Conservation (phyloP, 2,888 invertebrate species). For the Darwinula stevensoni region DNA sequence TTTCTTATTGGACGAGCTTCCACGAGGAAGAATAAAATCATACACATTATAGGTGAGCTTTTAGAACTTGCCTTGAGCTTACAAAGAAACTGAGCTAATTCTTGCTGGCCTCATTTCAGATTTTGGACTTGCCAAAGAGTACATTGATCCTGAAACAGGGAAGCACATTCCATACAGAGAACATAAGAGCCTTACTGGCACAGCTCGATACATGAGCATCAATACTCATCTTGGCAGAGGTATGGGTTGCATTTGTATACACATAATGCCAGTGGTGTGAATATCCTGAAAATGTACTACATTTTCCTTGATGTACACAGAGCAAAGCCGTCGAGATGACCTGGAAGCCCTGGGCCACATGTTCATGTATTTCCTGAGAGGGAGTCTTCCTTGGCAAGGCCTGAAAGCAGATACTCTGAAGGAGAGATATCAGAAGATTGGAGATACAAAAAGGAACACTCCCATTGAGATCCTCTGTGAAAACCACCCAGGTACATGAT, state of each 20-base stretch:
- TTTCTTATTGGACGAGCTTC: constrained; percentile 94
- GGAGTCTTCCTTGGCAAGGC: constrained; percentile 98
- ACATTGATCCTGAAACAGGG: constrained; percentile 99
- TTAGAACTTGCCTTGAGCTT: no score
- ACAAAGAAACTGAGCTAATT: background rate
- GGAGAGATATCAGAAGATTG: constrained; percentile 99
- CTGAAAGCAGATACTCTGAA: constrained; percentile 97
- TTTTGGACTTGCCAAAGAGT: constrained; percentile 99
- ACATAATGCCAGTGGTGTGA: background rate
- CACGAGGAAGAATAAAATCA: constrained; percentile 89
- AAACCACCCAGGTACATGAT: constrained; percentile 26
- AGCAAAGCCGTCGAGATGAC: constrained; percentile 97
- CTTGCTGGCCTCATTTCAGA: constrained; percentile 26
- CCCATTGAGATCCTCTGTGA: constrained; percentile 68
- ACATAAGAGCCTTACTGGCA: constrained; percentile 98
- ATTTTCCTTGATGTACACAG: constrained; percentile 21
- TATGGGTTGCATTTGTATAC: no score
- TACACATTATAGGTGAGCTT: constrained; percentile 80
- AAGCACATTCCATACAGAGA: constrained; percentile 99
- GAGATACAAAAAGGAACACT: constrained; percentile 96
- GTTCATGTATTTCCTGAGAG: constrained; percentile 99
- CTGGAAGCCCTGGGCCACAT: constrained; percentile 98
- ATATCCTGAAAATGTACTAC: constrained; percentile 5
- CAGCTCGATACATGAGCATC: constrained; percentile 99
- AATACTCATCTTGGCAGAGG: constrained; percentile 99